These are phyloP conservation scores for Gymnocheta viridis DNA, from an alignment of 2,888 invertebrate species.

Conservation along the genomic window DNA sequence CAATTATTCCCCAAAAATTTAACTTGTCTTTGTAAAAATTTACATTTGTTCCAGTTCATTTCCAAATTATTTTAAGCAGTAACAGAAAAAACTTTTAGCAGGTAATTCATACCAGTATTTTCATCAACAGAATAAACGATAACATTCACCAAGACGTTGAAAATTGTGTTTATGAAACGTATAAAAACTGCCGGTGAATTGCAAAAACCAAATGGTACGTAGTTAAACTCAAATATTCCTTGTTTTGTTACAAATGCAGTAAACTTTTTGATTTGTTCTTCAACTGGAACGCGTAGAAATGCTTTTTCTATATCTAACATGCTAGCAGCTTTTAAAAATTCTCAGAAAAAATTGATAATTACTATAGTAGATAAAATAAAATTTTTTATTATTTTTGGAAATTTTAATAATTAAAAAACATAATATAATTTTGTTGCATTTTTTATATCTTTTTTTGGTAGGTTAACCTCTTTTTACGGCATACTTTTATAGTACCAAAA, in stretches of 20 bases:
- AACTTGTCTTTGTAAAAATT: slow-evolving; percentile 62
- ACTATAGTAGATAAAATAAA: no score
- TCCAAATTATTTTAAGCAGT: slow-evolving; percentile 58
- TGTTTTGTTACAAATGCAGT: neutral
- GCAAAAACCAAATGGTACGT: neutral
- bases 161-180: slow-evolving; percentile 58
- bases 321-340: no score
- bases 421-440: no score
- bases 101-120: slow-evolving; percentile 49
- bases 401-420: no score
- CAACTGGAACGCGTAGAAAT: no score
- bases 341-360: no score
- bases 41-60: slow-evolving; percentile 70
- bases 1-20: slow-evolving; percentile 60
- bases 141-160: slow-evolving; percentile 49
- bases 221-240: neutral
- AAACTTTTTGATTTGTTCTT: no score
- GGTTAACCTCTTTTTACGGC: no score
- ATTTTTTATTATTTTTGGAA: no score
- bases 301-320: no score
- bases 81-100: slow-evolving; percentile 52
- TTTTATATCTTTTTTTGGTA: no score
- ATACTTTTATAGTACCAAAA: no score
- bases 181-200: slow-evolving; percentile 9
- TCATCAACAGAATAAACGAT: slow-evolving; percentile 28